Evolutionary conservation across 2,888 invertebrate species (phyloP), one percentile per base, ranked within the genome.

Genomic region (Drosophila hawaiiensis): DNA sequence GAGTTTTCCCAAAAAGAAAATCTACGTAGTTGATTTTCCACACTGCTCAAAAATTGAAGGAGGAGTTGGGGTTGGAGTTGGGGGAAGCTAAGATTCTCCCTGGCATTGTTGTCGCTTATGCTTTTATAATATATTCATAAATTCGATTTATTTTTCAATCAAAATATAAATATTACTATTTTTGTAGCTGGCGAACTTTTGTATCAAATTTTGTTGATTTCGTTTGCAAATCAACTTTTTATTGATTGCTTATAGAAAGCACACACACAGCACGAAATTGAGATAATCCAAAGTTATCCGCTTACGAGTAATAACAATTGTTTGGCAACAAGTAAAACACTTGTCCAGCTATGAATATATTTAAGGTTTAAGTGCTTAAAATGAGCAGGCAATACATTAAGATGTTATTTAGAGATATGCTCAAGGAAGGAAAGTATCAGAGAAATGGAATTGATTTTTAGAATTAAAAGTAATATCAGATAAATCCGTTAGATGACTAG

Each of bases 121-220:
- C 82, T 91, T 85, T 91, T 83, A 87, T 90, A 91, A 90, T 85
- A 91, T 89, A 85, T 91, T 91, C 89, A 91, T 87, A 91, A 87
- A 91, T 90, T 91, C 90, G 87, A 91, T 91, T 91, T 91, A 91
- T 91, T 89, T 91, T 91, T 91, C 91, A 91, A 91, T 91, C 90
- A 90, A 91, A 91, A 91, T 89, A 87, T 90, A 89, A 84, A 88
- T 84, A 78, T 80, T 68, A 67, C 59, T 56, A 58, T 68, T 66
- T 71, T 75, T 69, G 25, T 56, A 53, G 74, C 59, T 55, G 25
- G 64, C 41, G 22, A 56, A 58, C 65, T 64, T 47, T 25, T 62
- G 81, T 68, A 73, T 68, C 54, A 61, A 73, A 77, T 80, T 78
- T 72, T 37, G 47, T 68, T 68, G 65, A 76, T 66, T 64, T 67